phyloP scores from a whole-genome alignment of 2,797 vertebrate species.

The Taeniopygia guttata region DNA sequence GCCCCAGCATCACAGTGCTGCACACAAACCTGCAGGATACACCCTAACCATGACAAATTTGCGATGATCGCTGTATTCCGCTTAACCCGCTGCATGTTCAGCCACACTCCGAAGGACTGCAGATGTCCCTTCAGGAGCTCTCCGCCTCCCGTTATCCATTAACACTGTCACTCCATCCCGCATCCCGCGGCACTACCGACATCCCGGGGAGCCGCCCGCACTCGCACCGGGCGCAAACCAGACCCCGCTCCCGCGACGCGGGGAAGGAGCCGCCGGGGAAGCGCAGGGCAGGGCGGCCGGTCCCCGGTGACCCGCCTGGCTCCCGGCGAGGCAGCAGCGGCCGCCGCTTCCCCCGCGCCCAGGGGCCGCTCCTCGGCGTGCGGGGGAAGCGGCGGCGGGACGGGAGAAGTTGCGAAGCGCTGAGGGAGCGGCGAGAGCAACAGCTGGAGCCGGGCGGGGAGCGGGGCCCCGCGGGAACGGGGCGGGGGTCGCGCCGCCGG shows the following conservation, averaged over 20 bases:
- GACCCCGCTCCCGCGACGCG: accelerated
- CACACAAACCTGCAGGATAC: neutral
- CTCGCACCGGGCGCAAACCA: neutral
- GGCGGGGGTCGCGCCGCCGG: neutral
- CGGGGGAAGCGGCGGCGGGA: neutral
- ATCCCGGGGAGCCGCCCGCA: neutral
- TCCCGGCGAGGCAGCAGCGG: neutral
- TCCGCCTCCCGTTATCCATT: neutral
- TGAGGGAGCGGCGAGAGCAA: neutral
- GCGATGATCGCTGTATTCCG: neutral
- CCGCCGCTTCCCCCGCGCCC: neutral
- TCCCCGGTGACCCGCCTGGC: neutral
- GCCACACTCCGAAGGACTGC: neutral
- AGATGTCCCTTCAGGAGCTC: neutral
- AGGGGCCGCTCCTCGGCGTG: neutral
- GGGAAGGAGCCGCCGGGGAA: neutral
- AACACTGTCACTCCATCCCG: neutral
- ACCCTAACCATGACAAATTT: neutral
- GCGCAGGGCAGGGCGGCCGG: neutral
- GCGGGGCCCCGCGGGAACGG: neutral
- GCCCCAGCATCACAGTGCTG: neutral
- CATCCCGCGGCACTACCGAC: neutral
- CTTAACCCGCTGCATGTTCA: accelerated
- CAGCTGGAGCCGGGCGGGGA: constrained; percentile 6
- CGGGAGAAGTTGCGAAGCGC: neutral